A percentile compares a stretch with the other conserved stretches of the same genome.
These are phyloP conservation scores for Australoheros facetus DNA, from an alignment of 2,797 vertebrate species.

Conservation along the genomic window DNA sequence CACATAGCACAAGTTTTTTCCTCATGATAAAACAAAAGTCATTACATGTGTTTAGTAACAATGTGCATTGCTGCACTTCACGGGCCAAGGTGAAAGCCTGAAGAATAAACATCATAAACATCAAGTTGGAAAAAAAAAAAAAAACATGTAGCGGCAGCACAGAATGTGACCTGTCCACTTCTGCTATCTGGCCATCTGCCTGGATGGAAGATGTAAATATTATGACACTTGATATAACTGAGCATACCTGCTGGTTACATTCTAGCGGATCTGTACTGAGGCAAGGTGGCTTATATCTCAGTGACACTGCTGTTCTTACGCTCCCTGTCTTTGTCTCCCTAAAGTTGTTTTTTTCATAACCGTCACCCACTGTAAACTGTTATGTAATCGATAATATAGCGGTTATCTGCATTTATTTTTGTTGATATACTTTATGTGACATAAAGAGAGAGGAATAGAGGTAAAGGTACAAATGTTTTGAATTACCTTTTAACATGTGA, in stretches of 20 bases:
- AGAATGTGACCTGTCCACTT: conserved; percentile 51
- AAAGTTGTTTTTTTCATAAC: conserved; percentile 46
- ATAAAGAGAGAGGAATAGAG: neutral
- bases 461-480: neutral
- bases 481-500: neutral
- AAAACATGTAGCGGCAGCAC: conserved; percentile 40
- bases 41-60: conserved; percentile 29
- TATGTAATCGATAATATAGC: conserved; percentile 53
- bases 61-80: conserved; percentile 25
- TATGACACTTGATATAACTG: conserved; percentile 81
- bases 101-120: conserved; percentile 78
- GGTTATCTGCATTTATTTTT: conserved; percentile 11
- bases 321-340: conserved; percentile 40
- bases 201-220: conserved; percentile 80
- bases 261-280: conserved; percentile 66
- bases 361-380: conserved; percentile 44
- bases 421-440: neutral
- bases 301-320: conserved; percentile 64
- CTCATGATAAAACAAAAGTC: conserved; percentile 14
- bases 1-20: conserved; percentile 3
- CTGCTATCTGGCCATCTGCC: conserved; percentile 73
- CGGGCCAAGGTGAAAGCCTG: conserved; percentile 42
- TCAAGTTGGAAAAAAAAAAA: conserved; percentile 38
- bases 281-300: conserved; percentile 72
- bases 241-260: conserved; percentile 76